Evolutionary conservation across 1,140 invertebrate species (phyloP).

Genomic region (Drosophila littoralis): DNA sequence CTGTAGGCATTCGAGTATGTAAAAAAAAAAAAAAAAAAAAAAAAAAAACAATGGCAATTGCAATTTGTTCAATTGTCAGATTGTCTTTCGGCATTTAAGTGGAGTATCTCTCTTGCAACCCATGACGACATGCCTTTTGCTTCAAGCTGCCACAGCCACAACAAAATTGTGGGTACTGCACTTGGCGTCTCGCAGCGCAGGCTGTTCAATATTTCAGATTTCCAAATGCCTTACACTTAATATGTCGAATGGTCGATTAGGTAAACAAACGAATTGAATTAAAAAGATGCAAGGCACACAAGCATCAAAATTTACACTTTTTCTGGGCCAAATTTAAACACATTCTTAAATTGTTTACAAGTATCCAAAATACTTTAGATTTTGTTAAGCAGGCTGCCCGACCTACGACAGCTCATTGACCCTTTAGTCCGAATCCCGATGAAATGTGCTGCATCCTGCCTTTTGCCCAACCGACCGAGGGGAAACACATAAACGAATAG

Average conservation of each 20-base stretch:
- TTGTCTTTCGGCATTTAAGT: conserved; percentile 57
- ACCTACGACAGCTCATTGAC: too few relatives aligned
- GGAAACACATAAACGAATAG: too few relatives aligned
- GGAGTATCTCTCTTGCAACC: conserved; percentile 31
- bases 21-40: conserved; percentile 37
- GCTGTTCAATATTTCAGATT: conserved; percentile 15
- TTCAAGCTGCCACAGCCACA: conserved; percentile 28
- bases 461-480: too few relatives aligned
- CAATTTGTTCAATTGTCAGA: conserved; percentile 62
- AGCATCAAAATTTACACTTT: background rate
- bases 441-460: too few relatives aligned
- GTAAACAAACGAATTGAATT: conserved; percentile 4
- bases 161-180: background rate
- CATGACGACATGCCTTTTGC: conserved; percentile 31
- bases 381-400: too few relatives aligned
- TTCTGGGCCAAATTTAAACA: background rate
- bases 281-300: too few relatives aligned
- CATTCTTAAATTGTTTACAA: too few relatives aligned
- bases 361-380: too few relatives aligned
- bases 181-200: background rate
- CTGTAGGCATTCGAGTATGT: conserved; percentile 60
- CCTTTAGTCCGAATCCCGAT: too few relatives aligned
- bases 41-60: conserved; percentile 54
- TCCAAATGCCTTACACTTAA: conserved; percentile 3
- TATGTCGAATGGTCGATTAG: conserved; percentile 1